A percentile compares a stretch with the other conserved stretches of the same genome.
These are phyloP conservation scores for Eupithecia insigniata DNA, from an alignment of 2,888 invertebrate genomes.

Conservation along the genomic window DNA sequence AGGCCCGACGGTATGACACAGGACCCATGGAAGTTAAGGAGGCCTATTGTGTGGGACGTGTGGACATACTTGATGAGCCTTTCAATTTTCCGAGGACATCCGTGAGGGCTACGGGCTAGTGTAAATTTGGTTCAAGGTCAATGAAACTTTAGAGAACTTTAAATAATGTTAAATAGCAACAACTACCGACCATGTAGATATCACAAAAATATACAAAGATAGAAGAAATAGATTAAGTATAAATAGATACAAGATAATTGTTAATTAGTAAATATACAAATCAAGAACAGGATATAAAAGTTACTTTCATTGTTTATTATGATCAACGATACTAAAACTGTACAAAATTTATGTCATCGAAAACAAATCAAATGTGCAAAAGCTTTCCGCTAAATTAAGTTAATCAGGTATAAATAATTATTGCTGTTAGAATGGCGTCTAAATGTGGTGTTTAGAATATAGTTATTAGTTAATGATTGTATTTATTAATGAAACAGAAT, in stretches of 20 bases:
- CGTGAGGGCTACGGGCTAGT: no score
- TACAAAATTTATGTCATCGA: background rate
- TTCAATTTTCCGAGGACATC: background rate
- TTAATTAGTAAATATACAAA: slow-evolving; percentile 15
- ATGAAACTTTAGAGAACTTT: background rate
- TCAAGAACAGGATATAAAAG: background rate
- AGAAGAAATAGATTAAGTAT: slow-evolving; percentile 18
- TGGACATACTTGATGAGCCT: background rate
- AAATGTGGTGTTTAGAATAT: background rate
- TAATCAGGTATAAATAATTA: background rate
- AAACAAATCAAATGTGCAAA: background rate
- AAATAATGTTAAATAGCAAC: background rate
- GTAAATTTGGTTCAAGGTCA: background rate
- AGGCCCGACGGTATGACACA: background rate
- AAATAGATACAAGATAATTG: slow-evolving; percentile 28
- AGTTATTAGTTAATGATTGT: background rate
- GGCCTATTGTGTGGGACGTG: background rate
- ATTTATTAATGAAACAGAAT: background rate
- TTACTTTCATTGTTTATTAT: background rate
- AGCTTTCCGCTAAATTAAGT: background rate
- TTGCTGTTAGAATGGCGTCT: background rate
- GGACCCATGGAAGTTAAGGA: background rate
- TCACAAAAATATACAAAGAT: slow-evolving; percentile 21
- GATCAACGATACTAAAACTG: background rate
- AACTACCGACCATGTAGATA: background rate